Base-by-base conservation (phyloP, 2,113 vertebrate species). In the Egretta garzetta region DNA sequence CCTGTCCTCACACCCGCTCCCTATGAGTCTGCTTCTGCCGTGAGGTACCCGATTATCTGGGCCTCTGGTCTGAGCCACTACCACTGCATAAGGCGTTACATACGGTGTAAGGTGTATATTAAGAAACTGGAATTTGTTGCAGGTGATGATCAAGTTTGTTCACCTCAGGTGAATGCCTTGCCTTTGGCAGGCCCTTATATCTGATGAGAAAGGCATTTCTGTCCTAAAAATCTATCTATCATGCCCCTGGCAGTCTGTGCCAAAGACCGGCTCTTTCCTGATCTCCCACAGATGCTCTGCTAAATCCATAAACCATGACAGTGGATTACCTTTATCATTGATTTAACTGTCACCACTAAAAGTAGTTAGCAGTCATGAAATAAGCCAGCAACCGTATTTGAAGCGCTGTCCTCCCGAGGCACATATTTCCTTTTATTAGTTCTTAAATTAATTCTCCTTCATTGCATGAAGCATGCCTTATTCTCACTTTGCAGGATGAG, bases 311-410 rank as follows among this genome's bases (percentile, higher is more conserved):
- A 97, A 93, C 88, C 63, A n/a, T 95, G 94, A 83, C 90, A 92
- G 90, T 92, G 92, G 95, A 97, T 96, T 97, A 95, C 94, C 90
- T 94, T 94, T 90, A 95, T 92, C 92, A 96, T 93, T 83, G 95
- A 97, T 97, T 93, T 96, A 88, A 92, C 96, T 96, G 96, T 96
- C 97, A 97, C 94, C 90, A 80, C 85, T 86, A 35, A 52, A 95
- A 93, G 95, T 88, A 90, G 90, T 97, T 97, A 97, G 88, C 86
- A 83, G 82, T 43, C 88, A 47, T 94, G 97, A 96, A 97, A 97
- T 83, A 96, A 97, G 55, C 92, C 97, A 97, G 95, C 63, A 67
- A 63, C 79, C 4, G 0, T 62, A 53, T 88, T 90, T 64, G 90
- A 88, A 93, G 82, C 79, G 47, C 73, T 4, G 72, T 45, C 64